phyloP scores from a whole-genome alignment of 2,888 invertebrate genomes.

The Gastrophysa polygoni region DNA sequence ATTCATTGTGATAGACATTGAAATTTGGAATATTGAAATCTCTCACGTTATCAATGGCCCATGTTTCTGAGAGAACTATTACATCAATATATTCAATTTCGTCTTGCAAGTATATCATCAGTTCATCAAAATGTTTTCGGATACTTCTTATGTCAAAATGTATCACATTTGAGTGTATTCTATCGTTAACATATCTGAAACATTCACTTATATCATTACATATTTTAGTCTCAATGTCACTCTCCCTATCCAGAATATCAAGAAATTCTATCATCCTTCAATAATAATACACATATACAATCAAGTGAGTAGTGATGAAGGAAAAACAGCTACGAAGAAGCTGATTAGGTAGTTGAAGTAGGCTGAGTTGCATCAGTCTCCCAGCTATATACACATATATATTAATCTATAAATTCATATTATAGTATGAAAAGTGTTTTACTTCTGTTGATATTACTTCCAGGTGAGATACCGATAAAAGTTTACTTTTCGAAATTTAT shows the following conservation, averaged over 20 bases:
- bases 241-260: constrained; percentile 6
- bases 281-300: constrained; percentile 1
- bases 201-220: constrained; percentile 6
- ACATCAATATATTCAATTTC: no score
- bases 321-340: neutral
- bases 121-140: constrained; percentile 6
- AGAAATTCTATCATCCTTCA: constrained; percentile 2
- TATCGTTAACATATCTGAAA: neutral
- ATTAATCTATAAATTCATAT: neutral
- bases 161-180: neutral
- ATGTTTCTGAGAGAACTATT: no score
- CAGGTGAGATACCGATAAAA: neutral
- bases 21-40: no score
- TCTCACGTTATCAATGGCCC: no score
- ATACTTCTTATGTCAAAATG: constrained; percentile 9
- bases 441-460: constrained; percentile 6
- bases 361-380: neutral
- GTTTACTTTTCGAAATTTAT: neutral
- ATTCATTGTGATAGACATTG: no score
- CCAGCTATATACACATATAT: neutral
- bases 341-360: neutral
- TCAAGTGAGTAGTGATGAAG: constrained; percentile 2
- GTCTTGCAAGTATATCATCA: no score
- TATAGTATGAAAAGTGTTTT: neutral
- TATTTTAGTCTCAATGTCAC: constrained; percentile 8